These are phyloP conservation scores for Tenrec ecaudatus DNA, from an alignment of 2,113 vertebrate genomes.

Conservation along the genomic window DNA sequence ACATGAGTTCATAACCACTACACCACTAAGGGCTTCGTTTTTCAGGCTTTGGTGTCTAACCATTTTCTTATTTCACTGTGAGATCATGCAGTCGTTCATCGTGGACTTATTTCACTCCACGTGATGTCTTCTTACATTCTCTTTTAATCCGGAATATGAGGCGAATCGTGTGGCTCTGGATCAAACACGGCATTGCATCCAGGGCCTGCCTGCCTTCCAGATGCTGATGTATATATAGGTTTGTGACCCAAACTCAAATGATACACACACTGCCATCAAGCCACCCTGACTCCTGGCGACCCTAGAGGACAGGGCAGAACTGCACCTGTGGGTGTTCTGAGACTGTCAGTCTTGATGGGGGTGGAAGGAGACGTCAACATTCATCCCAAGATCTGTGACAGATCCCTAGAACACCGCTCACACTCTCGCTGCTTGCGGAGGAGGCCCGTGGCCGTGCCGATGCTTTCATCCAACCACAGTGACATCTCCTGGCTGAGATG, in stretches of 20 bases:
- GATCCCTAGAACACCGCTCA: not conserved
- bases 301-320: too few species aligned
- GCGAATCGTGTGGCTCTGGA: not conserved
- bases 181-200: not conserved
- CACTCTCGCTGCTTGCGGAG: not conserved
- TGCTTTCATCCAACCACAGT: slow-evolving; percentile 62
- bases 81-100: not conserved
- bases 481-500: slow-evolving; percentile 68
- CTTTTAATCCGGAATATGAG: not conserved
- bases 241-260: too few species aligned
- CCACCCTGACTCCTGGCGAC: too few species aligned
- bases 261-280: too few species aligned
- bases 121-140: not conserved
- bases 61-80: too few species aligned
- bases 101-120: not conserved
- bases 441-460: not conserved
- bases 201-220: not conserved
- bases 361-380: not conserved
- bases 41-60: too few species aligned
- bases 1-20: too few species aligned
- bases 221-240: too few species aligned
- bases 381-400: not conserved
- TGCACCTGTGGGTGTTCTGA: too few species aligned
- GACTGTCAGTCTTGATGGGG: too few species aligned
- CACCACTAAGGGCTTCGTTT: too few species aligned